Percentiles rank a stretch among this genome's conserved stretches.
These are phyloP conservation scores for Volucella inflata DNA, from an alignment of 2,888 invertebrate genomes.

Conservation along the genomic window DNA sequence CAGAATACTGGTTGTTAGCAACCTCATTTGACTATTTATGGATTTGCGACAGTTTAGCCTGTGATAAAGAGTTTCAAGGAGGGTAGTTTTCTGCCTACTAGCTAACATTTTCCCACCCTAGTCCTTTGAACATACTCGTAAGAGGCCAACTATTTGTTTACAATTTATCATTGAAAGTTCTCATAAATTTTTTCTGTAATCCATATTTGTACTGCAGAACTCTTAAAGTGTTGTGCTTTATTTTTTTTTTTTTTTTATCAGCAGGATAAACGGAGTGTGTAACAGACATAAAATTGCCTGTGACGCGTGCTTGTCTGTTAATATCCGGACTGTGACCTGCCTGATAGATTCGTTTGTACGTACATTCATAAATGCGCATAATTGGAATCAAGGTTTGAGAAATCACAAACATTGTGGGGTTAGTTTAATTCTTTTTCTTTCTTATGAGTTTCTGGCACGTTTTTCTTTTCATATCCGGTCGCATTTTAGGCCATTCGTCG, in stretches of 20 bases:
- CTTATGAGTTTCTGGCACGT: slow-evolving; percentile 37
- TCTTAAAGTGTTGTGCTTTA: slow-evolving; percentile 22
- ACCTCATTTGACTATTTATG: slow-evolving; percentile 67
- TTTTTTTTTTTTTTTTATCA: slow-evolving; percentile 22
- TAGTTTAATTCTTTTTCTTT: slow-evolving; percentile 22
- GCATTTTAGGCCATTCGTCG: slow-evolving; percentile 42
- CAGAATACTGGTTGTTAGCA: slow-evolving; percentile 19
- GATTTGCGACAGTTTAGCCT: slow-evolving; percentile 15
- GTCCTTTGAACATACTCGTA: not conserved
- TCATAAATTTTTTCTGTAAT: slow-evolving; percentile 55
- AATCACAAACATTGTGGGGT: slow-evolving; percentile 34
- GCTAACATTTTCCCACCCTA: no score
- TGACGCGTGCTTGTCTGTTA: slow-evolving; percentile 65
- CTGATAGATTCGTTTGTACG: not conserved
- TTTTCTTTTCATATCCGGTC: slow-evolving; percentile 53
- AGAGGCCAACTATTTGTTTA: slow-evolving; percentile 57
- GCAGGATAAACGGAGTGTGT: slow-evolving; percentile 40
- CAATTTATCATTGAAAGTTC: slow-evolving; percentile 52
- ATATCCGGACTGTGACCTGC: slow-evolving; percentile 33
- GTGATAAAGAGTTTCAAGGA: not conserved
- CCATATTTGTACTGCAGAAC: slow-evolving; percentile 30
- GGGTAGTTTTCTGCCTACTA: no score
- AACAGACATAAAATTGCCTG: slow-evolving; percentile 43
- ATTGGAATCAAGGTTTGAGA: slow-evolving; percentile 59
- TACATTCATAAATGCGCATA: slow-evolving; percentile 30